A percentile compares a stretch with the other conserved stretches of the same genome.
Conservation (phyloP, 2,888 invertebrate species). For the Acanthosepion pharaonis region DNA sequence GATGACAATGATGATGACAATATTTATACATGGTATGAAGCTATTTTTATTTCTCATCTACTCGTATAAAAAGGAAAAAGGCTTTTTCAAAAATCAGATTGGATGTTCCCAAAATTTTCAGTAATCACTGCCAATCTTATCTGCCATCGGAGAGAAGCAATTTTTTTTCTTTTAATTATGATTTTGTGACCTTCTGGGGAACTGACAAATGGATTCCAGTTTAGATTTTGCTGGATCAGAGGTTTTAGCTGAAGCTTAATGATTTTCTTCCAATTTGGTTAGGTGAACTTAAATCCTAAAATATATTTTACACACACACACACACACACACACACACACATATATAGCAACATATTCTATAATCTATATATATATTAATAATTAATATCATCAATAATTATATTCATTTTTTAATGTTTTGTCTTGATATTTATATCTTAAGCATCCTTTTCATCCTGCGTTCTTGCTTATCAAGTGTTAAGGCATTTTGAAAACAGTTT, state of each 20-base stretch:
- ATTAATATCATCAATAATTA: too few relatives aligned
- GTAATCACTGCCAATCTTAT: not conserved
- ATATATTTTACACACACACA: not conserved
- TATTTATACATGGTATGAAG: not conserved
- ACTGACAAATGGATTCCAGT: not conserved
- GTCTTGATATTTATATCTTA: too few relatives aligned
- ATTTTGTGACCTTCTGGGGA: not conserved
- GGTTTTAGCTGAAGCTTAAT: not conserved
- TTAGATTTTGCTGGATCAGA: not conserved
- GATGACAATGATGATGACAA: not conserved
- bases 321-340: not conserved
- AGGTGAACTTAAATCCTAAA: not conserved
- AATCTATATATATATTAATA: not conserved
- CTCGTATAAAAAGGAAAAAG: not conserved
- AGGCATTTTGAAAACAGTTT: too few relatives aligned
- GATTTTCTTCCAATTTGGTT: not conserved
- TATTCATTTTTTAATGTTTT: too few relatives aligned
- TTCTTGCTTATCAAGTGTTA: too few relatives aligned
- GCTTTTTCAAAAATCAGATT: not conserved
- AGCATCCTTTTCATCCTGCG: too few relatives aligned
- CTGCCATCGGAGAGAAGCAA: not conserved
- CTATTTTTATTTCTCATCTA: not conserved
- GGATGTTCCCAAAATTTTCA: not conserved
- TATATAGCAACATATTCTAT: not conserved
- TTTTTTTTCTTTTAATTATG: not conserved